A percentile compares a stretch with the other conserved stretches of the same genome.
These are phyloP conservation scores for Arizona elegans DNA, from an alignment of 2,113 vertebrate genomes.

Conservation along the genomic window DNA sequence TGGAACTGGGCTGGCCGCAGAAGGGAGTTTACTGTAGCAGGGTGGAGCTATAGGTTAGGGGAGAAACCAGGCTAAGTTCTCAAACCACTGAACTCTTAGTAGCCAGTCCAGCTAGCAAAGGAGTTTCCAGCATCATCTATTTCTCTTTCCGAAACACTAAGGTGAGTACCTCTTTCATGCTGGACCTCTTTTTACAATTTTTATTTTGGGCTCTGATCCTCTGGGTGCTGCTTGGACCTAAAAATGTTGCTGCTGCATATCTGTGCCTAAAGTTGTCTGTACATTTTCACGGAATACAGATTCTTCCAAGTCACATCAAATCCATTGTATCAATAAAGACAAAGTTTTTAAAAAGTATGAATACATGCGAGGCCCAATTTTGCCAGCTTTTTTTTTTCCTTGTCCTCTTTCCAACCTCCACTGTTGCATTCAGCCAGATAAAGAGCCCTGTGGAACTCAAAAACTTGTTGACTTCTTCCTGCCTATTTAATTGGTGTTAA, in stretches of 20 bases:
- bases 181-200: not conserved
- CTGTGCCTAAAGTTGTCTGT: not conserved
- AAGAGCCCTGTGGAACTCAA: not conserved
- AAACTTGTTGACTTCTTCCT: not conserved
- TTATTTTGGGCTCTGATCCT: not conserved
- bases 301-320: not conserved
- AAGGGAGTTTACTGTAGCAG: conserved; percentile 35
- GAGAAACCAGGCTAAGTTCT: not conserved
- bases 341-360: not conserved
- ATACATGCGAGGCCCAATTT: not conserved
- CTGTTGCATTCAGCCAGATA: not conserved
- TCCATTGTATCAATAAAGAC: not conserved
- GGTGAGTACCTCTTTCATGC: conserved; percentile 47
- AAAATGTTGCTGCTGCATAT: not conserved
- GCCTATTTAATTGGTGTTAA: not conserved
- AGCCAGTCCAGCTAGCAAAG: not conserved
- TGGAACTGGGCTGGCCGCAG: conserved; percentile 24
- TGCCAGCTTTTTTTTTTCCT: not conserved
- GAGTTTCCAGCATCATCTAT: conserved; percentile 5
- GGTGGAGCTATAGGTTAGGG: conserved; percentile 32
- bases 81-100: not conserved
- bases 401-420: not conserved
- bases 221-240: not conserved
- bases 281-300: not conserved
- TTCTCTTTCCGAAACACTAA: not conserved